These are phyloP conservation scores for Gallinago paraguaiae DNA, from an alignment of 2,113 vertebrate genomes.

Conservation along the genomic window DNA sequence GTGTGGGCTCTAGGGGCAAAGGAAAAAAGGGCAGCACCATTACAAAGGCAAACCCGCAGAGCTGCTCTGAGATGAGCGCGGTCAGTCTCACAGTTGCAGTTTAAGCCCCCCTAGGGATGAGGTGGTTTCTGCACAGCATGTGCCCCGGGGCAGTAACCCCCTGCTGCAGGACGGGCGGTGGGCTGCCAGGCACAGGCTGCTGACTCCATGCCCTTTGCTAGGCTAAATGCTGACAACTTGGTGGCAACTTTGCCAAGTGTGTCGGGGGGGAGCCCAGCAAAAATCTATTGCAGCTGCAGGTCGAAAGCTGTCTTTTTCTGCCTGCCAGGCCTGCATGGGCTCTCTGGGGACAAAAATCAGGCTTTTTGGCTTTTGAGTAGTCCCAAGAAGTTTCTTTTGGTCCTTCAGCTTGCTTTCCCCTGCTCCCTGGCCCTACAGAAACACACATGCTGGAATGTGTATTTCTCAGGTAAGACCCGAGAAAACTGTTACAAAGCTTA, in stretches of 20 bases:
- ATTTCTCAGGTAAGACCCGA: neutral
- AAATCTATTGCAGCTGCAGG: neutral
- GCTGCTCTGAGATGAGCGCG: neutral
- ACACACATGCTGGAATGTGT: neutral
- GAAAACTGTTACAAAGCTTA: neutral
- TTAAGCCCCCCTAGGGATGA: neutral
- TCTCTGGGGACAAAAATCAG: neutral
- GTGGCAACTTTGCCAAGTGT: neutral
- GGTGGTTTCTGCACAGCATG: accelerated
- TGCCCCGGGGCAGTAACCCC: neutral
- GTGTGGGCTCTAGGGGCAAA: accelerated
- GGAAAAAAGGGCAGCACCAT: neutral
- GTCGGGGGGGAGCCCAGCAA: neutral
- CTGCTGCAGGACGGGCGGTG: neutral
- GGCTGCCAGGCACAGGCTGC: neutral
- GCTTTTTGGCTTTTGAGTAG: neutral
- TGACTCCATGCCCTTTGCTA: neutral
- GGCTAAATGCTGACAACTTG: neutral
- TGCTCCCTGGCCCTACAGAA: neutral
- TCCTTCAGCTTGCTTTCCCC: neutral
- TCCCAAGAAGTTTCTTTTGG: accelerated
- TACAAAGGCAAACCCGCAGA: neutral
- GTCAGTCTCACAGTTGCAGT: neutral
- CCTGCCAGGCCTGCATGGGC: neutral
- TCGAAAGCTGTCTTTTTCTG: neutral